Conservation (phyloP, 2,113 vertebrate species). For the Syrrhaptes paradoxus region DNA sequence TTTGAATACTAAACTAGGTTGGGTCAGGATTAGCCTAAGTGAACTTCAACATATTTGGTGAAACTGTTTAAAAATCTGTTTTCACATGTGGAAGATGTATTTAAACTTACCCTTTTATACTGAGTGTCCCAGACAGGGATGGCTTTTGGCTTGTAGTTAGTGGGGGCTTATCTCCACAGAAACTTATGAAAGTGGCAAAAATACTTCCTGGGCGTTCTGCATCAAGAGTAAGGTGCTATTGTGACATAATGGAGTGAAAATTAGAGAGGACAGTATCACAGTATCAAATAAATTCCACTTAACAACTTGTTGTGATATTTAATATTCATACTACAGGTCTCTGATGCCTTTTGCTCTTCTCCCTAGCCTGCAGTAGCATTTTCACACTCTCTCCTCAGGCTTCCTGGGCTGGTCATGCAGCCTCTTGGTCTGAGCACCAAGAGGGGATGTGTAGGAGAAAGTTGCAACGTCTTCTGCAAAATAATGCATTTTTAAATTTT, state of each 20-base stretch:
- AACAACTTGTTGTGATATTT: neutral
- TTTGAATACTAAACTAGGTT: neutral
- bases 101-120: neutral
- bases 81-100: neutral
- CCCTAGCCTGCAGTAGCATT: neutral
- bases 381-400: neutral
- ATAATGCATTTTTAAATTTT: neutral
- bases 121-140: neutral
- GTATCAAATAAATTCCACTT: fast-evolving
- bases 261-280: neutral
- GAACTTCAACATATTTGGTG: neutral
- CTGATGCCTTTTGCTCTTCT: neutral
- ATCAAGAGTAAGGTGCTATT: neutral
- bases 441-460: neutral
- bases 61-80: neutral
- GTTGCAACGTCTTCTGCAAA: neutral
- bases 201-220: neutral
- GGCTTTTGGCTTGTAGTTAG: neutral
- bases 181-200: neutral
- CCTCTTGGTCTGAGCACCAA: neutral
- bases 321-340: neutral
- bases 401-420: neutral
- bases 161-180: neutral
- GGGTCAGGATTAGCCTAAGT: neutral
- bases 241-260: neutral